Conservation (phyloP, 2,113 vertebrate species). For the Ophiodon elongatus region DNA sequence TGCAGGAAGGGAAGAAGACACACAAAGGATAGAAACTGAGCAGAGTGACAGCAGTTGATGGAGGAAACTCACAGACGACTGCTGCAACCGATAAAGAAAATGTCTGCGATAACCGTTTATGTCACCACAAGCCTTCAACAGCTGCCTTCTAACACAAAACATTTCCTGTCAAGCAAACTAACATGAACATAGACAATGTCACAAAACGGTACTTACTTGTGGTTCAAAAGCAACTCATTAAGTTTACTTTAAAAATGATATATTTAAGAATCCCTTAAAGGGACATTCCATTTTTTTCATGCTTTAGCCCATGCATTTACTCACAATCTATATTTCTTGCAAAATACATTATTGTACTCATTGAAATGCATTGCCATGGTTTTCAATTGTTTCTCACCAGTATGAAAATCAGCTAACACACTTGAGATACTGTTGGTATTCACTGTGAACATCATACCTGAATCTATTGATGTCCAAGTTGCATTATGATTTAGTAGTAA, state of each 20-base stretch:
- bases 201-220: background rate
- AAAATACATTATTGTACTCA: background rate
- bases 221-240: background rate
- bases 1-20: background rate
- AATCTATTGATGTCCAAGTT: background rate
- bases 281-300: background rate
- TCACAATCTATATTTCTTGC: background rate
- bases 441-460: background rate
- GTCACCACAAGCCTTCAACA: constrained; percentile 25
- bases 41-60: constrained; percentile 20
- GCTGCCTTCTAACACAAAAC: constrained; percentile 21
- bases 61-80: constrained; percentile 55
- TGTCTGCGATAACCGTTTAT: constrained; percentile 42
- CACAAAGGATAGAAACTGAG: constrained; percentile 19
- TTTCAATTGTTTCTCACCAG: background rate
- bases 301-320: too few species aligned
- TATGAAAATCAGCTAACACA: background rate
- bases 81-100: constrained; percentile 47
- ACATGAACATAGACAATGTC: background rate
- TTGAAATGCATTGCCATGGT: background rate
- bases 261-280: background rate
- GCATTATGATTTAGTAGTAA: background rate
- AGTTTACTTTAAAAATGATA: background rate
- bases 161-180: constrained; percentile 45
- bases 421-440: background rate